These are phyloP conservation scores for Lepidurus arcticus DNA, from an alignment of 1,140 invertebrate species.

Conservation along the genomic window DNA sequence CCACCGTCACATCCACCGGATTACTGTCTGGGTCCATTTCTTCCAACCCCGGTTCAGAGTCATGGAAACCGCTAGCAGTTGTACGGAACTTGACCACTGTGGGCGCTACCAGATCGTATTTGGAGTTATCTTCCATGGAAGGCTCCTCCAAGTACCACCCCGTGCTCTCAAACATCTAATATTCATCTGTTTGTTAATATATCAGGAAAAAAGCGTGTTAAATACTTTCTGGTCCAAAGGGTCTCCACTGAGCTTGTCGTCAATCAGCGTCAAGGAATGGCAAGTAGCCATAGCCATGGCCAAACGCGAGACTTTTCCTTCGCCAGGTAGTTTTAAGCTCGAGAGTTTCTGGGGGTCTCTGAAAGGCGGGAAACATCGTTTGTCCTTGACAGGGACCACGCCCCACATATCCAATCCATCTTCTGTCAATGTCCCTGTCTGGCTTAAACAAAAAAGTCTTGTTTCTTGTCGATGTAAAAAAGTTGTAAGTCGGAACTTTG, in stretches of 20 bases:
- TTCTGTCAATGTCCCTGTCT: conserved; percentile 90
- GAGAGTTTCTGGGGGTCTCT: conserved; percentile 40
- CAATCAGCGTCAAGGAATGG: conserved; percentile 74
- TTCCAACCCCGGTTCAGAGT: neutral
- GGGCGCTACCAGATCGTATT: conserved; percentile 80
- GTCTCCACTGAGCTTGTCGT: conserved; percentile 68
- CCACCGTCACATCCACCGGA: conserved; percentile 52
- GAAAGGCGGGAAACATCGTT: conserved; percentile 35
- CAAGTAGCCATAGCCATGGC: conserved; percentile 65
- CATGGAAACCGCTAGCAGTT: neutral
- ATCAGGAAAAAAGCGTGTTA: neutral
- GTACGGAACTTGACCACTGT: conserved; percentile 61
- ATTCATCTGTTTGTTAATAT: neutral
- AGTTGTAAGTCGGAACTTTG: conserved; percentile 38
- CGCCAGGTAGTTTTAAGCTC: conserved; percentile 36
- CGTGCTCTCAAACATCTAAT: conserved; percentile 74
- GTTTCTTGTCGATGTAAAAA: conserved; percentile 36
- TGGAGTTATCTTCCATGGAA: conserved; percentile 71
- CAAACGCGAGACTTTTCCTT: conserved; percentile 37
- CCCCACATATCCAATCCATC: conserved; percentile 91
- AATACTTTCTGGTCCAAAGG: conserved; percentile 68
- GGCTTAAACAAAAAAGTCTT: conserved; percentile 33
- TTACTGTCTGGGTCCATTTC: neutral
- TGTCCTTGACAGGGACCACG: conserved; percentile 57
- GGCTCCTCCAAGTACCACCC: conserved; percentile 83